phyloP scores from a whole-genome alignment of 1,140 invertebrate genomes.

The Melanaphis sacchari region DNA sequence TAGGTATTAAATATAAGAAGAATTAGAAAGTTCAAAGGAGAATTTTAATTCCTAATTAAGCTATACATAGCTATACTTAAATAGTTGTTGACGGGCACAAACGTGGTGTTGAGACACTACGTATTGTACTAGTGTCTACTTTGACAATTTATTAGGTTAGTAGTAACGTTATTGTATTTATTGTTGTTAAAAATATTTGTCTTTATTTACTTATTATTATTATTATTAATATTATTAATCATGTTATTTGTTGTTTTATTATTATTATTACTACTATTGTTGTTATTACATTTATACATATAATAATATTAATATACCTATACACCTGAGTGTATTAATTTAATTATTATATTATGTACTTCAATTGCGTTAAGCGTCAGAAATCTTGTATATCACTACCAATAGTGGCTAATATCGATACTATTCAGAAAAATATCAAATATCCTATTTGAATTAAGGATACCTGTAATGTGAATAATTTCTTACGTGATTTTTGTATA shows the following conservation, averaged over 20 bases:
- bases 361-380: background rate
- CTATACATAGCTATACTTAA: background rate
- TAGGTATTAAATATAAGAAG: background rate
- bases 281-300: constrained; percentile 10
- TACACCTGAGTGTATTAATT: background rate
- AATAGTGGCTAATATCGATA: background rate
- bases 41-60: background rate
- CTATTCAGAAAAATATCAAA: background rate
- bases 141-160: background rate
- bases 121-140: background rate
- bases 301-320: background rate
- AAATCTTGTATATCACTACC: background rate
- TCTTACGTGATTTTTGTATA: background rate
- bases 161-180: too few species aligned
- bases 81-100: background rate
- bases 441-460: too few species aligned
- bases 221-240: background rate
- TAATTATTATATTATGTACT: background rate
- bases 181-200: background rate
- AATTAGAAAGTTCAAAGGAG: background rate
- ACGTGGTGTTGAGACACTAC: background rate
- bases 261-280: background rate
- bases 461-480: background rate
- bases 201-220: background rate
- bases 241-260: background rate